Conservation (phyloP, 2,113 vertebrate genomes). For the Formicarius rufipectus region DNA sequence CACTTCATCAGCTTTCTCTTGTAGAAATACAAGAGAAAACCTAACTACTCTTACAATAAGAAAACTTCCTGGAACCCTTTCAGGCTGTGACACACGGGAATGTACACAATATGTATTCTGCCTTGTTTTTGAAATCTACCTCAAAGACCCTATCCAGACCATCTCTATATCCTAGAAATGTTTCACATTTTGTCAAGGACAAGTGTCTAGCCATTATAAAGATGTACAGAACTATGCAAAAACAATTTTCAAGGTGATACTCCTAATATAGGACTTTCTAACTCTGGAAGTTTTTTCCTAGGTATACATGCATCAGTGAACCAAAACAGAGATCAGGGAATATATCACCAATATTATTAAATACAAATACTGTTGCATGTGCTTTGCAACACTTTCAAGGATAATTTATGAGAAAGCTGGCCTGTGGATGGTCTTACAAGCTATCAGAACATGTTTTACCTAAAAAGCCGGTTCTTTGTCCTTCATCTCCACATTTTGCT, state of each 20-base stretch:
- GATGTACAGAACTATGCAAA: background rate
- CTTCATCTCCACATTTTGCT: background rate
- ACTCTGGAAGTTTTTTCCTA: background rate
- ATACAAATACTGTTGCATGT: background rate
- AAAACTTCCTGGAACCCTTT: background rate
- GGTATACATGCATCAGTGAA: background rate
- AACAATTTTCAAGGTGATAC: background rate
- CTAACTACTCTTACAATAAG: background rate
- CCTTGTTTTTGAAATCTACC: background rate
- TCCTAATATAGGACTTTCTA: background rate
- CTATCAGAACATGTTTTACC: background rate
- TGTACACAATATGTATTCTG: background rate
- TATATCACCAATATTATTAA: background rate
- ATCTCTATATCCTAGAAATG: background rate
- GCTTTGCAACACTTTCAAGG: background rate
- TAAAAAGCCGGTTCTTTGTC: background rate
- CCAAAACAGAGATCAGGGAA: background rate
- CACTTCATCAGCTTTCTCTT: background rate
- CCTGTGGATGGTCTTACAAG: background rate
- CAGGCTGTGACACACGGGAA: background rate
- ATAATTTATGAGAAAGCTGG: background rate
- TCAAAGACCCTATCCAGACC: background rate
- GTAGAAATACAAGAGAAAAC: background rate
- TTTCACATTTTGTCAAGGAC: background rate
- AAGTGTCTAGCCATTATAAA: background rate